Base-by-base conservation (phyloP, 2,888 invertebrate genomes). In the Pasiphila rectangulata region DNA sequence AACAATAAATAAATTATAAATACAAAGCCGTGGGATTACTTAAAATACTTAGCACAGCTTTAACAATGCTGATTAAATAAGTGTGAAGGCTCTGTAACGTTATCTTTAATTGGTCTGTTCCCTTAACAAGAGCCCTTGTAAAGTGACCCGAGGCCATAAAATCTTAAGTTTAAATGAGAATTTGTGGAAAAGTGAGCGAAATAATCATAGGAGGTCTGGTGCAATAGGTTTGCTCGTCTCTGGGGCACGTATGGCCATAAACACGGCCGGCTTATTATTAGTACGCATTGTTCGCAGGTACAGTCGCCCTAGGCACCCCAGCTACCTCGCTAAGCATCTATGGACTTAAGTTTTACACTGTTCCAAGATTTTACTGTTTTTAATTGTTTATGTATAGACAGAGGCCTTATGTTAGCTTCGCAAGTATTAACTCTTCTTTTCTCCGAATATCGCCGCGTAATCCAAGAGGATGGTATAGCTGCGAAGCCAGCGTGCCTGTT, bases 191-290 rank as follows among this genome's bases (percentile, higher is more conserved):
- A 83, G 74, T 79, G 76, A 75, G 68, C 79, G 76, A 79, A 85
- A 84, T 86, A 86, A 85, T 86, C 87, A 80, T 84, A 87, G 87
- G 87, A 86, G 87, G 87, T 87, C 87, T 74, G 59, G 16, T 7
- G 87, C 87, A 88, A 88, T 87, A 82, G 84, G 75, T 72, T 73
- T 70, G 79, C 79, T 78, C 83, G 81, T 85, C 84, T 75, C 75
- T 75, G 70, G 64, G 76, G 86, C 88, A 88, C 88, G 86, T 88
- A 85, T 82, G 81, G 71, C 85, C 88, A 80, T 87, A 87, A 87
- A 88, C 86, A 85, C 83, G 76, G 73, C 76, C 81, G 73, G 80
- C 81, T 84, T 86, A 85, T 88, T 88, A 87, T 87, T 86, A 87
- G 81, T 77, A 69, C 68, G 82, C 79, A 87, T 88, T 88, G 88